A percentile compares a stretch with the other conserved stretches of the same genome.
Conservation (phyloP, 2,888 invertebrate species). For the Pachliopta kotzebuea region DNA sequence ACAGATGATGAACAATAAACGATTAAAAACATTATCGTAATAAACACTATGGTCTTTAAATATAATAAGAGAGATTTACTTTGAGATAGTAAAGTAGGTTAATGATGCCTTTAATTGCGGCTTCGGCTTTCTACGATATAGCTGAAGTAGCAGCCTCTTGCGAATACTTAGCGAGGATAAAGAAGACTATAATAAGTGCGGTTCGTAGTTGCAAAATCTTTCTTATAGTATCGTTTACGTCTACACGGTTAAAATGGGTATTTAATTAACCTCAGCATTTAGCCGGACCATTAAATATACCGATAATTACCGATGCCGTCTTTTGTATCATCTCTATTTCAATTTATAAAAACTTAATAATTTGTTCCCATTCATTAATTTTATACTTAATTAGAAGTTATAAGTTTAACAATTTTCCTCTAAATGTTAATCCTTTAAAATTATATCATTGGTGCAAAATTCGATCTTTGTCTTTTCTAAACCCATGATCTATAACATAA, state of each 20-base stretch:
- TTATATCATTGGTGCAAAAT: too few species aligned
- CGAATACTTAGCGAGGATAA: neutral
- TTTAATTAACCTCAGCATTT: constrained; percentile 21
- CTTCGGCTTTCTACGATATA: neutral
- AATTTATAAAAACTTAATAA: too few species aligned
- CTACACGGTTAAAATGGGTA: constrained; percentile 14
- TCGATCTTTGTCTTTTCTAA: too few species aligned
- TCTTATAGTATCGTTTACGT: constrained; percentile 1
- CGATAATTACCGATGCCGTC: constrained; percentile 3
- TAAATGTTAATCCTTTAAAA: too few species aligned
- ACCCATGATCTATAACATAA: too few species aligned
- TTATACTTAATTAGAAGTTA: too few species aligned
- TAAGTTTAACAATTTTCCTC: too few species aligned
- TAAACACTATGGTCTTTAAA: neutral
- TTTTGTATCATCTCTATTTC: neutral
- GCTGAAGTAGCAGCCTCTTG: neutral
- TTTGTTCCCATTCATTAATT: too few species aligned
- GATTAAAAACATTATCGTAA: neutral
- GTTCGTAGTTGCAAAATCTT: constrained; percentile 13
- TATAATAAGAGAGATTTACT: constrained; percentile 5
- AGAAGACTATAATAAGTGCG: constrained; percentile 2
- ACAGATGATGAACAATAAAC: neutral
- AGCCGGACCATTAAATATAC: constrained; percentile 12
- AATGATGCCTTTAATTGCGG: constrained; percentile 7
- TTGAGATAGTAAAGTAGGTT: constrained; percentile 21